Conservation (phyloP, 2,797 vertebrate species). For the Lophotriccus pileatus region DNA sequence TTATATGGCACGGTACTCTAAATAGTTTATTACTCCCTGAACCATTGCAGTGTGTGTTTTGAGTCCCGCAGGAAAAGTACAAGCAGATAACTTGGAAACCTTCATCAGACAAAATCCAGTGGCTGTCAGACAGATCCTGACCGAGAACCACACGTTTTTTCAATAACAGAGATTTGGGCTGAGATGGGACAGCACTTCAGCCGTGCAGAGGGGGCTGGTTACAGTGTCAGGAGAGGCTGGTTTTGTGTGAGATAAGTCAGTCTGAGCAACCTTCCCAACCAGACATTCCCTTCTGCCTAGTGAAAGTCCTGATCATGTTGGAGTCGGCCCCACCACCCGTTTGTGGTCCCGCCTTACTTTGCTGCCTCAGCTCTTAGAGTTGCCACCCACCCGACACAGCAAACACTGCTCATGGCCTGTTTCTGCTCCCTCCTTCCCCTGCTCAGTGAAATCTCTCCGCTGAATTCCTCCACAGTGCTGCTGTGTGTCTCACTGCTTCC, state of each 20-base stretch:
- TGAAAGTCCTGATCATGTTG: fast-evolving
- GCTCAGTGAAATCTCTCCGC: neutral
- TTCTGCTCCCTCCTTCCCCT: neutral
- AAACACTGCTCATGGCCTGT: neutral
- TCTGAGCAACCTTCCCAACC: neutral
- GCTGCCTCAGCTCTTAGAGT: neutral
- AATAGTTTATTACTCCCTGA: conserved; percentile 32
- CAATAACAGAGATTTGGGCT: neutral
- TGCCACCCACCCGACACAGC: neutral
- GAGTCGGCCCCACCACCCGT: neutral
- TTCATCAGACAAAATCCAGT: neutral
- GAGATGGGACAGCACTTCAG: neutral
- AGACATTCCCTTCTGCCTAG: neutral
- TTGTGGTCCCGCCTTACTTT: neutral
- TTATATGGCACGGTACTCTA: neutral
- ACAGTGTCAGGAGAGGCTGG: neutral
- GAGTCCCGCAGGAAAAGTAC: neutral
- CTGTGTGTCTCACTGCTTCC: neutral
- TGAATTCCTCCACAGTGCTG: neutral
- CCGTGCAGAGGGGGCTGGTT: neutral
- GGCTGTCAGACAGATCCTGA: neutral
- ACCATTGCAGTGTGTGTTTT: neutral
- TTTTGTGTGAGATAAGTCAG: neutral
- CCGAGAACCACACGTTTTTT: neutral
- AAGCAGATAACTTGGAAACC: neutral